Base-by-base conservation (phyloP, 1,140 invertebrate species). In the Hylaeus anthracinus region DNA sequence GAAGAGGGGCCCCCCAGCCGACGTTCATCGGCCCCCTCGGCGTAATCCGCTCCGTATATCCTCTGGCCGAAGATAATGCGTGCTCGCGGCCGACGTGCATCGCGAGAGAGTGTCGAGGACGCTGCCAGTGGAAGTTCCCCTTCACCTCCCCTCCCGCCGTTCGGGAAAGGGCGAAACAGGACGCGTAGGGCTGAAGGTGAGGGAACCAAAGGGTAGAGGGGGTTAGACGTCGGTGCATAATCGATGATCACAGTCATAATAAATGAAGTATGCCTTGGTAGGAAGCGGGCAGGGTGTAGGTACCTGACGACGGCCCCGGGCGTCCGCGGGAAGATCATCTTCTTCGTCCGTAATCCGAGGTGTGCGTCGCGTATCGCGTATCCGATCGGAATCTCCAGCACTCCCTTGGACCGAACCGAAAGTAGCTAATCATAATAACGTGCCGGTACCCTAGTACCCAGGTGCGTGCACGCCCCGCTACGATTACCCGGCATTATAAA, bases 161-260 rank as follows among this genome's bases (percentile, higher is more conserved):
- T 1, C 48, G 45, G 12, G 43, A 86, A 75, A 81, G 82, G 82
- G 82, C 82, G 82, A 87, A 67, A 74, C 72, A 86, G 63, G 65
- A 60, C 82, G 75, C 55, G 61, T 10, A 71, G 43, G 83, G 83
- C 63, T 69, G 72, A 72, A 37, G 83, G 58, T n/a, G 55, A 75
- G 79, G 56, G 64, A 39, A 53, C 45, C 26, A 70, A 56, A 45
- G 82, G 79, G 60, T 37, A 55, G 39, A 65, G 69, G 71, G 70
- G 79, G 79, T 82, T 79, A 90, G 86, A 92, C 82, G 89, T 90
- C 88, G 89, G 88, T 90, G 90, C 90, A 92, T 93, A 93, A 93
- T 93, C 92, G 91, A 92, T 92, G 90, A 93, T 93, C 92, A 91
- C 88, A 92, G 92, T 92, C 92, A 92, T 93, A 93, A 93, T 92